Evolutionary conservation across 2,113 vertebrate species (phyloP), one percentile per base, ranked within the genome.

Genomic region (Podarcis cretensis): DNA sequence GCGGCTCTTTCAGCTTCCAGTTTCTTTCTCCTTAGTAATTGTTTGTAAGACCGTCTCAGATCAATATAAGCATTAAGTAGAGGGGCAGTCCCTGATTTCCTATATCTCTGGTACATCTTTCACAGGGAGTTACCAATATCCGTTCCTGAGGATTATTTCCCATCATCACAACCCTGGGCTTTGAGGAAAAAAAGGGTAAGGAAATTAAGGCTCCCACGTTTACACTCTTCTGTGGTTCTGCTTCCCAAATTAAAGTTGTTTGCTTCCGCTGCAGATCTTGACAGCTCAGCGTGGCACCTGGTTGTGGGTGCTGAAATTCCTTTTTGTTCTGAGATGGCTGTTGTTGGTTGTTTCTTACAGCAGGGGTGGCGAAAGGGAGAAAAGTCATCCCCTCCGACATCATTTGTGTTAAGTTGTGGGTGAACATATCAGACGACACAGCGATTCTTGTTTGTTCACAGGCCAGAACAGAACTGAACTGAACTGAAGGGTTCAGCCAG

Each of bases 201-300:
- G 4, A 5, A 2, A 8, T 23, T 27, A 48, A 9, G 23, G 32
- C 77, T 59, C 4, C 68, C 12, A 0, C 32, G 16, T 35, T 63
- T 32, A 73, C 25, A 32, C 23, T 10, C 59, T 3, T 9, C 48
- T 87, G 10, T 30, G 40, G 27, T 57, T 68, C 10, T 23, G 27
- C 0, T 0, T 85, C 87, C 81, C 79, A 1, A 0, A 3, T 1
- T 5, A 79, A 23, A 57, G 84, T 77, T 54, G 18, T 86, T 90
- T n/a, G 48, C 77, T 82, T 82, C 86, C 0, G 0, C 73, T 89
- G 91, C 82, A 88, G 85, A 84, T 43, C 77, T 90, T 88, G 90
- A 54, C 85, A 94, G 91, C 94, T 73, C 0, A 0, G 3, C 80
- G 89, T 92, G 90, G 0, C 94, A 94, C 91, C 93, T 96, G 95